phyloP scores from a whole-genome alignment of 2,113 vertebrate genomes.

The Gopherus flavomarginatus region DNA sequence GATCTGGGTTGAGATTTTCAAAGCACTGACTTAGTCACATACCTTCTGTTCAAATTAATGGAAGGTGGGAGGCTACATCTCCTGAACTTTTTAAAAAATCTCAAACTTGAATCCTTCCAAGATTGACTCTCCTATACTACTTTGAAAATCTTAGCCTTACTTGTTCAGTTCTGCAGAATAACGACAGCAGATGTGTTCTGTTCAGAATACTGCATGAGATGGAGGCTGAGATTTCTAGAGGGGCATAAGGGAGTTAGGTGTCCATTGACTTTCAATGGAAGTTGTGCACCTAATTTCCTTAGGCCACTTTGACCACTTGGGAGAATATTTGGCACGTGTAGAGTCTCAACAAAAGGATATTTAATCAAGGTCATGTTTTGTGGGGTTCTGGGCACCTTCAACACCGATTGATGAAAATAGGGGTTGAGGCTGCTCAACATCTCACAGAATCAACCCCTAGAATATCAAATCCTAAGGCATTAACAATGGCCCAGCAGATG shows the following conservation, averaged over 20 bases:
- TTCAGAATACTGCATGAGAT: fast-evolving
- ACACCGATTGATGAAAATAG: conserved; percentile 23
- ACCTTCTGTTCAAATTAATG: not conserved
- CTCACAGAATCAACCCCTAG: conserved; percentile 23
- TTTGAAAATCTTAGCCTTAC: not conserved
- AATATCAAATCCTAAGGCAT: conserved; percentile 51
- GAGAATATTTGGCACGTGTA: not conserved
- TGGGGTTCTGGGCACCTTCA: conserved; percentile 17
- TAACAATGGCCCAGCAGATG: conserved; percentile 65
- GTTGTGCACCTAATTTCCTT: not conserved
- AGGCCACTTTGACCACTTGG: not conserved
- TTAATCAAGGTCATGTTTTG: not conserved
- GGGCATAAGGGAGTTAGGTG: not conserved
- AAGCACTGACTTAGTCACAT: not conserved
- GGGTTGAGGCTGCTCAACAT: conserved; percentile 13
- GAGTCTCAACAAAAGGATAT: not conserved
- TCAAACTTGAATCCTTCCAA: not conserved
- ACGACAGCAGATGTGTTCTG: not conserved
- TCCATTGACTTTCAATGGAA: not conserved
- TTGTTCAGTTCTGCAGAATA: not conserved
- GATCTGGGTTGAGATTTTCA: not conserved
- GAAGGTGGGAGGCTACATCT: not conserved
- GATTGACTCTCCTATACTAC: not conserved
- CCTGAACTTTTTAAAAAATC: not conserved
- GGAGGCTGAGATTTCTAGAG: not conserved